phyloP scores from a whole-genome alignment of 1,140 invertebrate genomes.

The Eriosoma lanigerum region DNA sequence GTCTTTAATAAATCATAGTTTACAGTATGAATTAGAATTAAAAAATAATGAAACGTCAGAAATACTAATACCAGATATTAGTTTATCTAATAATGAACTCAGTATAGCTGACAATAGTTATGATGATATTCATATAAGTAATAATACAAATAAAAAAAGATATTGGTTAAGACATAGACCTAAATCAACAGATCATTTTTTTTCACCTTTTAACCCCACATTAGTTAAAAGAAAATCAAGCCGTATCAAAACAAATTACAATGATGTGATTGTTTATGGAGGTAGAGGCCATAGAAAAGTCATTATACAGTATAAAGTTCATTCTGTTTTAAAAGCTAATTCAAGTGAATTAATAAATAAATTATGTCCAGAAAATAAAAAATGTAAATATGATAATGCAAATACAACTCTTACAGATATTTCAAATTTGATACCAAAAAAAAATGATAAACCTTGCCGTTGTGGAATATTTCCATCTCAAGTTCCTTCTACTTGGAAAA shows the following conservation, averaged over 20 bases:
- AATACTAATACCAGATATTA: neutral
- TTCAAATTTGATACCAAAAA: neutral
- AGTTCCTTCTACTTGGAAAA: constrained; percentile 17
- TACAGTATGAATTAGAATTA: neutral
- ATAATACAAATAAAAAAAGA: neutral
- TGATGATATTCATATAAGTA: neutral
- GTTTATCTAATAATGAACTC: neutral
- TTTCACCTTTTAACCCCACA: neutral
- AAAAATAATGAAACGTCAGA: neutral
- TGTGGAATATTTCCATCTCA: constrained; percentile 44
- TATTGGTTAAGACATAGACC: constrained; percentile 18
- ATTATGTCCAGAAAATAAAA: neutral
- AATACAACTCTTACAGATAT: neutral
- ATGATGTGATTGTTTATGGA: neutral
- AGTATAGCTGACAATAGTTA: neutral
- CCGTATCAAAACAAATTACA: neutral
- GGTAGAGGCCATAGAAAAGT: neutral
- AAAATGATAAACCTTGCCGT: constrained; percentile 12
- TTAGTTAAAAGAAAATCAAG: neutral
- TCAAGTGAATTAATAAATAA: neutral
- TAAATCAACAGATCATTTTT: neutral
- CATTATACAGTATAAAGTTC: constrained; percentile 14
- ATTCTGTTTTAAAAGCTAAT: neutral
- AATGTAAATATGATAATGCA: neutral
- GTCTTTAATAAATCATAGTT: neutral